phyloP scores from a whole-genome alignment of 2,888 invertebrate genomes.

The Panopea generosa region DNA sequence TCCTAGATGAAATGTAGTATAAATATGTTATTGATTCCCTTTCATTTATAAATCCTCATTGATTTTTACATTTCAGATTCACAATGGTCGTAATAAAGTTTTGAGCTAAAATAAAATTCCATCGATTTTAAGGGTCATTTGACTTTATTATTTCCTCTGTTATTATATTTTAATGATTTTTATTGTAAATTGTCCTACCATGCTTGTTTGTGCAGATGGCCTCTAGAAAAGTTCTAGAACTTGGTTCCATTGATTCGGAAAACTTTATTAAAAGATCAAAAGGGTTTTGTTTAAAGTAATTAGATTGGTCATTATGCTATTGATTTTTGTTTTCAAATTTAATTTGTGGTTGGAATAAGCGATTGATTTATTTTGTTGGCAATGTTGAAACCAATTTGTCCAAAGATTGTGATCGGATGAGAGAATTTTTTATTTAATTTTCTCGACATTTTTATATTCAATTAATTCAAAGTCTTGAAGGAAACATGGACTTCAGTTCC shows the following conservation, averaged over 20 bases:
- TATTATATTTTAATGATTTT: slow-evolving; percentile 36
- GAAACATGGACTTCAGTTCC: too few species aligned
- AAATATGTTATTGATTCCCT: slow-evolving; percentile 62
- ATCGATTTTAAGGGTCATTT: slow-evolving; percentile 57
- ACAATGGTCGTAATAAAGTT: slow-evolving; percentile 21
- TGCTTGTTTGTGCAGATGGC: slow-evolving; percentile 24
- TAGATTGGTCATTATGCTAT: slow-evolving; percentile 24
- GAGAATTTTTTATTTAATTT: too few species aligned
- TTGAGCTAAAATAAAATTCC: slow-evolving; percentile 56
- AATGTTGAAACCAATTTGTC: not conserved
- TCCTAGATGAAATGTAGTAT: slow-evolving; percentile 55
- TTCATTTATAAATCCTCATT: slow-evolving; percentile 64
- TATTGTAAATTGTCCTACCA: slow-evolving; percentile 32
- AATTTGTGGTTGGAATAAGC: slow-evolving; percentile 29
- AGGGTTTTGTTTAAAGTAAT: slow-evolving; percentile 37
- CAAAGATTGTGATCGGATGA: too few species aligned
- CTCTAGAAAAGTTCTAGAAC: not conserved
- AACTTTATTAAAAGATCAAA: slow-evolving; percentile 36
- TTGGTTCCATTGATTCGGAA: slow-evolving; percentile 2
- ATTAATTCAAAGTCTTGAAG: too few species aligned
- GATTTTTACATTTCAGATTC: slow-evolving; percentile 52
- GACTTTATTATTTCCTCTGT: slow-evolving; percentile 35
- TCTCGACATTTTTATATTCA: too few species aligned
- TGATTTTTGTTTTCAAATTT: slow-evolving; percentile 42
- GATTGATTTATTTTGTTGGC: slow-evolving; percentile 12